phyloP scores from a whole-genome alignment of 1,140 invertebrate species.

The Tribolium madens region DNA sequence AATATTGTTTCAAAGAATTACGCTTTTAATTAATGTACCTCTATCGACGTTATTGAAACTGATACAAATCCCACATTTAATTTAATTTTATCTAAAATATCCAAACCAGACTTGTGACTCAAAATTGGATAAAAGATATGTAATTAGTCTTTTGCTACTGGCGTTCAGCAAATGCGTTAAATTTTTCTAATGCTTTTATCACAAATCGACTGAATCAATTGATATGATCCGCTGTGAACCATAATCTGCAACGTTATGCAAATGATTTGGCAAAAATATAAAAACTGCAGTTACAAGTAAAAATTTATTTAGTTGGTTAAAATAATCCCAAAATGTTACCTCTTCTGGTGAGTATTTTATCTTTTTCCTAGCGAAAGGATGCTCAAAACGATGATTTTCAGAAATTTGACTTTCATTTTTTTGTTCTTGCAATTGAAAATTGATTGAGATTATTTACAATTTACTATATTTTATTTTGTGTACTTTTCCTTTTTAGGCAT shows the following conservation, averaged over 20 bases:
- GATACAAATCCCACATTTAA: neutral
- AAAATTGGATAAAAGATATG: neutral
- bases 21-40: neutral
- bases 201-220: neutral
- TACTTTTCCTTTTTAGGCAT: neutral
- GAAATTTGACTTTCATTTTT: slow-evolving; percentile 59
- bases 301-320: neutral
- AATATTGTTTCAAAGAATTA: neutral
- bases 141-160: neutral
- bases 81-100: neutral
- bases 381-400: slow-evolving; percentile 61
- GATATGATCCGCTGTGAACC: neutral
- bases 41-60: too few species aligned
- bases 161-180: too few species aligned
- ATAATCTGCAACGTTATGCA: neutral
- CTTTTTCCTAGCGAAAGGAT: slow-evolving; percentile 62
- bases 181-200: neutral
- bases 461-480: neutral
- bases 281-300: neutral
- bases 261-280: neutral
- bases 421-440: slow-evolving; percentile 48
- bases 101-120: neutral
- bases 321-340: neutral
- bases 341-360: slow-evolving; percentile 50
- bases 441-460: slow-evolving; percentile 14